phyloP scores from a whole-genome alignment of 2,797 vertebrate genomes.

The Distichodus sexfasciatus region DNA sequence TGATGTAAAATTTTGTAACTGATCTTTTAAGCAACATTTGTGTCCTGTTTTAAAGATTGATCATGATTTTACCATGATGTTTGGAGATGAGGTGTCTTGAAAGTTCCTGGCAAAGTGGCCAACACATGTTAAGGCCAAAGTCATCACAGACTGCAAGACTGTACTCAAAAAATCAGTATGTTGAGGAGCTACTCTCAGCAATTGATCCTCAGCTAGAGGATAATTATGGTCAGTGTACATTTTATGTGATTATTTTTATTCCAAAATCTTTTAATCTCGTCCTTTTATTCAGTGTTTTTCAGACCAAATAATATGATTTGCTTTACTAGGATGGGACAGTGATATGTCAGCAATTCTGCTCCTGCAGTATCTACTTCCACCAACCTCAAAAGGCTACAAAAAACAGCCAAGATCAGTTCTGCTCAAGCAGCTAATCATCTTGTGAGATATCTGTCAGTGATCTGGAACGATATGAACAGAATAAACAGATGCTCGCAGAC shows the following conservation, averaged over 20 bases:
- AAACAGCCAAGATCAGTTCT: constrained; percentile 11
- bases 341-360: neutral
- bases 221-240: constrained; percentile 8
- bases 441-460: neutral
- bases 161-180: neutral
- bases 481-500: too few relatives aligned
- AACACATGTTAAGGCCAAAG: constrained; percentile 12
- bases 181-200: constrained; percentile 2
- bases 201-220: constrained; percentile 10
- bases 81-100: constrained; percentile 3
- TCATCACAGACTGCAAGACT: constrained; percentile 2
- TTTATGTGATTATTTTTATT: too few relatives aligned
- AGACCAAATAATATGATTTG: too few relatives aligned
- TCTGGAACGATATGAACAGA: too few relatives aligned
- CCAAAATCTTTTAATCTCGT: too few relatives aligned
- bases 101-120: neutral
- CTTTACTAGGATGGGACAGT: neutral
- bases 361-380: neutral
- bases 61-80: constrained; percentile 43
- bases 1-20: neutral
- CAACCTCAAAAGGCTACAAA: constrained; percentile 8
- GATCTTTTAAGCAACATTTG: neutral
- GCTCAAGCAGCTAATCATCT: neutral
- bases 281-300: too few relatives aligned
- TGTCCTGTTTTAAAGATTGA: constrained; percentile 35